phyloP scores from a whole-genome alignment of 2,113 vertebrate genomes.

The Hippocampus guttulatus region DNA sequence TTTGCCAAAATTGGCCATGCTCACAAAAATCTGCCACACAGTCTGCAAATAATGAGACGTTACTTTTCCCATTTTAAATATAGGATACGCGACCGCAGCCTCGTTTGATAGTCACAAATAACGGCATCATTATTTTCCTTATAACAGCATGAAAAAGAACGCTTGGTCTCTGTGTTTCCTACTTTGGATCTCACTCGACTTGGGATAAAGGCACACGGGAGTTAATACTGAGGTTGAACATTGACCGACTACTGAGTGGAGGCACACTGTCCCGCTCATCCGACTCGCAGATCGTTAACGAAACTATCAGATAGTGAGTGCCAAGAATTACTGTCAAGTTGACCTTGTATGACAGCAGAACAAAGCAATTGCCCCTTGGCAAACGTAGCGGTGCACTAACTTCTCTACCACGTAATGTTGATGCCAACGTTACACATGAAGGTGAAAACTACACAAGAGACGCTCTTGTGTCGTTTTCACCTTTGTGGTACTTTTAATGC shows the following conservation, averaged over 20 bases:
- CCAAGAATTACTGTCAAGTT: neutral
- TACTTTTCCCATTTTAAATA: no score
- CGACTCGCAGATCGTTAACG: neutral
- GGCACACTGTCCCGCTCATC: neutral
- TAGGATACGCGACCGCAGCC: no score
- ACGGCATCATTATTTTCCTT: neutral
- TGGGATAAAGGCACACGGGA: neutral
- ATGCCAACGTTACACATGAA: neutral
- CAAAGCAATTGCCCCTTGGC: neutral
- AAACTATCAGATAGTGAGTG: neutral
- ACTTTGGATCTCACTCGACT: neutral
- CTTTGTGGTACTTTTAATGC: neutral
- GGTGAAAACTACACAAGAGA: no score
- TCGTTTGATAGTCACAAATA: neutral
- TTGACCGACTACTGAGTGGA: conserved; percentile 2
- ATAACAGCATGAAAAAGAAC: neutral
- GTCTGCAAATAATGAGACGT: no score
- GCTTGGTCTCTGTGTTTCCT: neutral
- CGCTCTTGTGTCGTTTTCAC: no score
- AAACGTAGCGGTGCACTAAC: neutral
- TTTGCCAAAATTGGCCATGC: no score
- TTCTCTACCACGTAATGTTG: neutral
- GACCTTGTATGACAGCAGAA: neutral
- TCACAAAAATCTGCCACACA: no score
- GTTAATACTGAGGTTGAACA: conserved; percentile 25